Conservation (phyloP, 1,140 invertebrate species). For the Drosophila pandora region DNA sequence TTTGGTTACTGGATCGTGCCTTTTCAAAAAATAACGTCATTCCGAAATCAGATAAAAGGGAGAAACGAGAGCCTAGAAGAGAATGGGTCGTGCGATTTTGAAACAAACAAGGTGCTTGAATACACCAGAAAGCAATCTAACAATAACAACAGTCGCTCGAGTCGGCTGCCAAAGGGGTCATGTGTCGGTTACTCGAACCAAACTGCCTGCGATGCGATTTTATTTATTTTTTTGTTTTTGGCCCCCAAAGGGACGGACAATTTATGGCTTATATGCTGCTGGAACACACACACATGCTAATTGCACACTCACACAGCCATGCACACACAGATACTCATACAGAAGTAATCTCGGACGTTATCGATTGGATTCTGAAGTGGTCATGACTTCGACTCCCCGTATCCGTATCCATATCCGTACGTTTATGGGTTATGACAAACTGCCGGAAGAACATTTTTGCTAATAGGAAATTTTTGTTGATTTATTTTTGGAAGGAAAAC, state of each 20-base stretch:
- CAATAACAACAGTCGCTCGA: background rate
- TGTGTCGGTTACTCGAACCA: constrained; percentile 6
- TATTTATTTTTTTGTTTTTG: background rate
- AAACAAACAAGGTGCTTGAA: constrained; percentile 4
- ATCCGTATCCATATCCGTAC: constrained; percentile 2
- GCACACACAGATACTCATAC: background rate
- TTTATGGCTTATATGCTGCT: background rate
- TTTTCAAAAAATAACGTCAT: background rate
- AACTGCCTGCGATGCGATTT: constrained; percentile 6
- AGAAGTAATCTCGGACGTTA: constrained; percentile 1
- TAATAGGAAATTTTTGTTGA: constrained; percentile 13
- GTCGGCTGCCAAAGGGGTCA: constrained; percentile 3
- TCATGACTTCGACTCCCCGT: constrained; percentile 5
- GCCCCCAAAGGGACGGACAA: constrained; percentile 5
- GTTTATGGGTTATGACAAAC: constrained; percentile 3
- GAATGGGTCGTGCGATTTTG: constrained; percentile 1
- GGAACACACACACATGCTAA: constrained; percentile 1
- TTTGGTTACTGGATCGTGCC: constrained; percentile 4
- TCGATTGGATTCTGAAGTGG: constrained; percentile 8
- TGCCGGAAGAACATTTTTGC: constrained; percentile 3
- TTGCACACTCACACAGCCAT: background rate
- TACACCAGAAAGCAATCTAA: background rate
- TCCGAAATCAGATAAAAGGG: background rate
- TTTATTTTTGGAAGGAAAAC: constrained; percentile 10
- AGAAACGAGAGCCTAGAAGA: background rate